phyloP scores from a whole-genome alignment of 1,140 invertebrate genomes.

The Oscheius sp. region DNA sequence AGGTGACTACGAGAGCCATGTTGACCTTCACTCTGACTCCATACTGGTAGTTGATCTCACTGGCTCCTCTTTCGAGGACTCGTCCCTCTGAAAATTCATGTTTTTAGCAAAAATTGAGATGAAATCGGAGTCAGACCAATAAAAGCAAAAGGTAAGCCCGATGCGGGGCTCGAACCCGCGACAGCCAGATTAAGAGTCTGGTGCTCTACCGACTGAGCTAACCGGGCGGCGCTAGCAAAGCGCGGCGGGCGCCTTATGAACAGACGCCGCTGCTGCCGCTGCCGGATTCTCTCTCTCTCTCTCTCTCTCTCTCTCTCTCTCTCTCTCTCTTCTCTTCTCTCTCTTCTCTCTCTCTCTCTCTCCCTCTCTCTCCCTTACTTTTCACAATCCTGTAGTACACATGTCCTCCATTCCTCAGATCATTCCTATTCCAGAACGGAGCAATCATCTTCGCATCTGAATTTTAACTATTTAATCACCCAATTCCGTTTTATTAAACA shows the following conservation, averaged over 20 bases:
- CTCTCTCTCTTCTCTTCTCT: too few relatives aligned
- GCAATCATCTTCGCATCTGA: conserved; percentile 45
- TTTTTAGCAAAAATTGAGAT: background rate
- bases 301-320: too few relatives aligned
- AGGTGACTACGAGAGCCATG: conserved; percentile 54
- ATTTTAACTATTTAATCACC: background rate
- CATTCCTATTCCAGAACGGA: conserved; percentile 60
- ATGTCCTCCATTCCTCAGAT: conserved; percentile 56
- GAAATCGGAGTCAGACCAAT: conserved; percentile 3
- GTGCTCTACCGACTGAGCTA: conserved; percentile 61
- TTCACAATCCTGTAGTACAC: conserved; percentile 51
- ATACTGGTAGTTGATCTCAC: conserved; percentile 60
- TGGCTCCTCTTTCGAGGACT: conserved; percentile 57
- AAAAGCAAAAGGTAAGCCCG: too few relatives aligned
- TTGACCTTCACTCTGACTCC: conserved; percentile 54
- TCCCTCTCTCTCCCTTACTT: conserved; percentile 26
- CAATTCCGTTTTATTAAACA: background rate
- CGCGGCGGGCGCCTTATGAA: too few relatives aligned
- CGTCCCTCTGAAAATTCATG: conserved; percentile 48
- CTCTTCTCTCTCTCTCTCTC: conserved; percentile 2
- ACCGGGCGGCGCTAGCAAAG: too few relatives aligned
- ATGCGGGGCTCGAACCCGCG: conserved; percentile 61
- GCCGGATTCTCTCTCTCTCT: too few relatives aligned
- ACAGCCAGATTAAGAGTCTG: conserved; percentile 61
- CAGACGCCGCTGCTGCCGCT: too few relatives aligned